phyloP scores from a whole-genome alignment of 2,888 invertebrate species.

The Endomychus coccineus region DNA sequence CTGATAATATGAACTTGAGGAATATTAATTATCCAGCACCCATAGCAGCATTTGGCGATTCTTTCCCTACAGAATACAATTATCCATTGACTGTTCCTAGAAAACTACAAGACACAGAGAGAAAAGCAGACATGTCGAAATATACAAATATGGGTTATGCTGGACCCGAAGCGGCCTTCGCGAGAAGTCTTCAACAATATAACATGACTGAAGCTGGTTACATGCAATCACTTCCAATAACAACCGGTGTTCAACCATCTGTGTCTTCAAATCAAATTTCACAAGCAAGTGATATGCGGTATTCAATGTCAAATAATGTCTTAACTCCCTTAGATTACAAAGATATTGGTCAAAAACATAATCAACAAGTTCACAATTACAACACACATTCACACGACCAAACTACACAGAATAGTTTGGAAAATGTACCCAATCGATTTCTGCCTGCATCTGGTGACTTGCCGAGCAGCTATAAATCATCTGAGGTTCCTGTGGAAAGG shows the following conservation, averaged over 20 bases:
- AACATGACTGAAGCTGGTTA: no score
- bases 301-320: conserved; percentile 3
- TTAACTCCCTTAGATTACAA: no score
- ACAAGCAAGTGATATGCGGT: not conserved
- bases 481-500: conserved; percentile 31
- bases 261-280: not conserved
- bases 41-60: no score
- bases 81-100: no score
- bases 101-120: no score
- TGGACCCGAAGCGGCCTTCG: conserved; percentile 35
- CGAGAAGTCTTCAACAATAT: conserved; percentile 28
- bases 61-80: no score
- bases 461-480: conserved; percentile 21
- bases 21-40: no score
- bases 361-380: no score
- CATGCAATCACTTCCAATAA: conserved; percentile 13
- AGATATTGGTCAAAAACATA: no score
- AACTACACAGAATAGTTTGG: conserved; percentile 9
- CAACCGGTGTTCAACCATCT: conserved; percentile 3
- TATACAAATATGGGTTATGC: conserved; percentile 41
- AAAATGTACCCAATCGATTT: not conserved
- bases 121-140: conserved; percentile 37
- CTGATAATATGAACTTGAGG: no score
- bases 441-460: conserved; percentile 10
- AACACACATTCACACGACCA: conserved; percentile 15